Conservation (phyloP, 2,888 invertebrate species). For the Leptinotarsa juncta region DNA sequence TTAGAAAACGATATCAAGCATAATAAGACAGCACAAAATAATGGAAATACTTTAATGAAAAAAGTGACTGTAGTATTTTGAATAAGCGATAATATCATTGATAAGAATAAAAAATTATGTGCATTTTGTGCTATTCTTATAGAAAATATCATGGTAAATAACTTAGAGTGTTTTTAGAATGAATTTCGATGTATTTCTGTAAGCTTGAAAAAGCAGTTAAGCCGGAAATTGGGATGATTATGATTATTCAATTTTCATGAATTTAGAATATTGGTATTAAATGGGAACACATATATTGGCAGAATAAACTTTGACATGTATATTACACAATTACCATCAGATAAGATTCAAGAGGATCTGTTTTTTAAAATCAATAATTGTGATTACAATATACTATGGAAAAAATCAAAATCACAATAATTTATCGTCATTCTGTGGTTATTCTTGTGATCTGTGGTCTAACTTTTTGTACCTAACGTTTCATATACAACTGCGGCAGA, state of each 20-base stretch:
- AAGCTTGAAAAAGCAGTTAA: constrained; percentile 33
- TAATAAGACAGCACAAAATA: not conserved
- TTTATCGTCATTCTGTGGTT: too few relatives aligned
- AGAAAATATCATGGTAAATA: too few relatives aligned
- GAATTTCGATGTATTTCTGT: not conserved
- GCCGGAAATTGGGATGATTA: constrained; percentile 26
- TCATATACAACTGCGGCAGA: too few relatives aligned
- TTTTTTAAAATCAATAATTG: too few relatives aligned
- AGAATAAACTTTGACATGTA: not conserved
- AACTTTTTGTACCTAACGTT: too few relatives aligned
- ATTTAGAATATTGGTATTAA: constrained; percentile 1
- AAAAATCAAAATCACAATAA: too few relatives aligned
- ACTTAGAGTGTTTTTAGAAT: too few relatives aligned
- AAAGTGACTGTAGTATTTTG: not conserved
- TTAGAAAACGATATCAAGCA: not conserved
- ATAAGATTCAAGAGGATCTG: too few relatives aligned
- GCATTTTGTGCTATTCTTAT: not conserved
- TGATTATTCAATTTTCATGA: constrained; percentile 23
- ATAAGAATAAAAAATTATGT: too few relatives aligned
- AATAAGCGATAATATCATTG: not conserved
- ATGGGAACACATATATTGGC: constrained; percentile 3
- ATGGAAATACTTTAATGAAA: not conserved
- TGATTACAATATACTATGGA: too few relatives aligned
- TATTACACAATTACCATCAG: too few relatives aligned
- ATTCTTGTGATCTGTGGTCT: too few relatives aligned